phyloP scores from a whole-genome alignment of 2,797 vertebrate species.

The Sebastolobus alascanus region DNA sequence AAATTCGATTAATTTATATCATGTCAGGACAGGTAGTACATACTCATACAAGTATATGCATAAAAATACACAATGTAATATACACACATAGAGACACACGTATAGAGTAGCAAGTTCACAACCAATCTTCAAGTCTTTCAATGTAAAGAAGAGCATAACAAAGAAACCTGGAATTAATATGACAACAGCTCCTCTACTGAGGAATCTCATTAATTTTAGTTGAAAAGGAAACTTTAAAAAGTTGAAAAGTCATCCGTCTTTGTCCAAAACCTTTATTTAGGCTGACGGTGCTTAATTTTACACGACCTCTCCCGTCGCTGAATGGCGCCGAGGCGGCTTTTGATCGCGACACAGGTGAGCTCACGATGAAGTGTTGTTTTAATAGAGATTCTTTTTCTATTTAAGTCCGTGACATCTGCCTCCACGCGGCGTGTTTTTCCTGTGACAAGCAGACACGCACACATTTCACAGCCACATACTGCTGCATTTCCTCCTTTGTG shows the following conservation, averaged over 20 bases:
- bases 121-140: constrained; percentile 7
- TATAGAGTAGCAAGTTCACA: background rate
- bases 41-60: background rate
- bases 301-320: constrained; percentile 14
- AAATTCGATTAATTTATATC: background rate
- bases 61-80: background rate
- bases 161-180: constrained; percentile 25
- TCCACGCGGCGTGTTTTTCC: constrained; percentile 8
- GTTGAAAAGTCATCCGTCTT: constrained; percentile 27
- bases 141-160: background rate
- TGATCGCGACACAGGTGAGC: constrained; percentile 38
- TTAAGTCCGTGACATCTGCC: constrained; percentile 36
- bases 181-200: constrained; percentile 1
- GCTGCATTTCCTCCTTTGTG: constrained; percentile 35
- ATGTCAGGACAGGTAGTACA: background rate
- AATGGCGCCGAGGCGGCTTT: constrained; percentile 5
- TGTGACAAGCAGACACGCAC: constrained; percentile 27
- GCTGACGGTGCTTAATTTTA: constrained; percentile 29
- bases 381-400: constrained; percentile 30
- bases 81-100: background rate
- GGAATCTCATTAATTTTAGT: constrained; percentile 22
- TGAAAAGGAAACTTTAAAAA: constrained; percentile 28
- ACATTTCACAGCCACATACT: constrained; percentile 11
- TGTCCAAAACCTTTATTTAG: constrained; percentile 38
- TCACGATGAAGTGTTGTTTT: constrained; percentile 28